Conservation (phyloP, 2,888 invertebrate species). For the Anagyrus pseudococci region DNA sequence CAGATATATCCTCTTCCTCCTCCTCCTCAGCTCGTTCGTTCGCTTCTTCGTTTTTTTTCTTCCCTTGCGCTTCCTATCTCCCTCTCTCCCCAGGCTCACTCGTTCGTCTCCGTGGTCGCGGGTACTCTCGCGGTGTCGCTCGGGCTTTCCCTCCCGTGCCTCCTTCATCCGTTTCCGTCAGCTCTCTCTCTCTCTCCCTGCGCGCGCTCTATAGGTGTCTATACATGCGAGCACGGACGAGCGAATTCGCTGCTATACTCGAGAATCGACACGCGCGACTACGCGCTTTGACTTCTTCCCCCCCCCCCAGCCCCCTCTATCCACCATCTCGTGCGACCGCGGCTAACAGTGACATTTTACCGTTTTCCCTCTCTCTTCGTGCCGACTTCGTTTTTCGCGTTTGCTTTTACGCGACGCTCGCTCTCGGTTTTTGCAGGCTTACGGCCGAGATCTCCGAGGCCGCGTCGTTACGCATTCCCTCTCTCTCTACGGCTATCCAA, state of each 20-base stretch:
- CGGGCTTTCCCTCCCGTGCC: not conserved
- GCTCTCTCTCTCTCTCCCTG: no score
- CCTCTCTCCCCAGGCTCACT: not conserved
- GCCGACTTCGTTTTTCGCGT: no score
- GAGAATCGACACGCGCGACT: slow-evolving; percentile 15
- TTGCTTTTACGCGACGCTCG: no score
- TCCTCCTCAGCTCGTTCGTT: not conserved
- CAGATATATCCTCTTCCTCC: not conserved
- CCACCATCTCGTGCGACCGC: not conserved
- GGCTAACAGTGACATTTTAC: slow-evolving; percentile 55
- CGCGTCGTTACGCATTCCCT: no score
- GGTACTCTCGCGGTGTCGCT: slow-evolving; percentile 6
- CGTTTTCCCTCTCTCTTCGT: slow-evolving; percentile 45
- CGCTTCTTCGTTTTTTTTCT: slow-evolving; percentile 15
- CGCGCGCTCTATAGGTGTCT: no score
- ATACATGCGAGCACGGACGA: no score
- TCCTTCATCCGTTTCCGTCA: slow-evolving; percentile 21
- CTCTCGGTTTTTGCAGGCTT: no score
- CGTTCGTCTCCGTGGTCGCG: not conserved
- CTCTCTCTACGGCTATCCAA: no score
- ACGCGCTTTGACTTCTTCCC: no score
- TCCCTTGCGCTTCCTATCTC: not conserved
- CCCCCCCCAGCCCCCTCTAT: not conserved
- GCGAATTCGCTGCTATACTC: slow-evolving; percentile 19
- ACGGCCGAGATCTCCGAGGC: no score